Conservation (phyloP, 2,888 invertebrate species). For the Polydrusus pterygomalis region DNA sequence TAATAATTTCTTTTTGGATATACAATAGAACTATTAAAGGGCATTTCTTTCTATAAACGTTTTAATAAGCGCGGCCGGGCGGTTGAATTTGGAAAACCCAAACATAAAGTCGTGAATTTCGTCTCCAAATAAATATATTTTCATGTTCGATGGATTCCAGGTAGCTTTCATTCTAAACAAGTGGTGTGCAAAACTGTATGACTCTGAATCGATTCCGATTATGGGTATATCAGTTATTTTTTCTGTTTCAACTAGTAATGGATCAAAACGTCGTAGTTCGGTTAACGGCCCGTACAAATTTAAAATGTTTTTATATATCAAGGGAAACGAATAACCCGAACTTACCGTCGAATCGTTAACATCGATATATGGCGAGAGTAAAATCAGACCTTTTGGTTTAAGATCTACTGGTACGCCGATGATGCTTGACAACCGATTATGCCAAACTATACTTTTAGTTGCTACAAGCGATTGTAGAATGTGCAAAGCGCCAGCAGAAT, state of each 20-base stretch:
- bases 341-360: background rate
- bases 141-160: background rate
- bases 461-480: background rate
- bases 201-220: background rate
- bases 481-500: background rate
- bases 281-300: background rate
- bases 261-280: background rate
- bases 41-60: background rate
- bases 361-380: background rate
- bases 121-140: background rate
- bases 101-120: slow-evolving; percentile 8
- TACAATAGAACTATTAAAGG: too few species aligned
- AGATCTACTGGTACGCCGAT: background rate
- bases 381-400: background rate
- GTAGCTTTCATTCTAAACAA: background rate
- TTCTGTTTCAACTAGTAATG: background rate
- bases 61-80: background rate
- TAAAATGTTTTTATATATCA: slow-evolving; percentile 1
- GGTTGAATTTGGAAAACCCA: background rate
- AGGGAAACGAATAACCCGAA: slow-evolving; percentile 12
- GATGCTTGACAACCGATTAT: background rate
- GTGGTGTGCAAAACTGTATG: background rate
- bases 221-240: background rate
- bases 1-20: too few species aligned
- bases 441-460: background rate